phyloP scores from a whole-genome alignment of 35 echinoderm and acorn worm genomes.

The Hemicentrotus pulcherrimus region DNA sequence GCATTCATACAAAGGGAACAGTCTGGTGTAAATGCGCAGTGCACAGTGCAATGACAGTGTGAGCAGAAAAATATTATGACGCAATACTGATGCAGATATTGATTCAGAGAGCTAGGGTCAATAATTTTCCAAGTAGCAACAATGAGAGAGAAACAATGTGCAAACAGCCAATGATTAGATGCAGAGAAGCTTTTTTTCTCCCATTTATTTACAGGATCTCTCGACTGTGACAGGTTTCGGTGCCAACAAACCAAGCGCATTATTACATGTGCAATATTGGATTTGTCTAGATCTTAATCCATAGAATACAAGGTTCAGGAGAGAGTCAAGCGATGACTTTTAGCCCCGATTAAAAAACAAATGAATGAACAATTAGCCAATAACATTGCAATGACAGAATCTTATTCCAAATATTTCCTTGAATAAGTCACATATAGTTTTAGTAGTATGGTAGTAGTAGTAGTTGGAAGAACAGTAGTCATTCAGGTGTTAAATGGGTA shows the following conservation, averaged over 20 bases:
- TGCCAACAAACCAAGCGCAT: not conserved
- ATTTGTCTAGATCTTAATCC: not conserved
- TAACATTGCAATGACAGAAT: too few relatives aligned
- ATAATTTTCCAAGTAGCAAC: not conserved
- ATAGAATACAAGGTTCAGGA: not conserved
- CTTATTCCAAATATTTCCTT: too few relatives aligned
- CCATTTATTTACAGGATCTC: not conserved
- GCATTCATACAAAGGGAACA: too few relatives aligned
- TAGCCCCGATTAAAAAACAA: not conserved
- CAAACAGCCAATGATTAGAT: not conserved
- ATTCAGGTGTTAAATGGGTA: too few relatives aligned
- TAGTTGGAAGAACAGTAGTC: too few relatives aligned
- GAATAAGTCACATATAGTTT: too few relatives aligned
- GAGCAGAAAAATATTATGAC: slow-evolving; percentile 7
- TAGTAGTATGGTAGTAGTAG: too few relatives aligned
- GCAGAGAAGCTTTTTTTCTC: not conserved
- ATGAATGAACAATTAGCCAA: not conserved
- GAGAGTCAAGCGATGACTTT: not conserved
- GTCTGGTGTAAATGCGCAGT: too few relatives aligned
- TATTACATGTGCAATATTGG: not conserved
- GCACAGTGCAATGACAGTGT: not conserved
- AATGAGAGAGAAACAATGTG: not conserved
- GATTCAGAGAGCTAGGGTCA: not conserved
- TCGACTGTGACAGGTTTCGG: not conserved
- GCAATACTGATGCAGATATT: not conserved